Evolutionary conservation across 1,140 invertebrate species (phyloP).

Genomic region (Sarcophaga peregrina): DNA sequence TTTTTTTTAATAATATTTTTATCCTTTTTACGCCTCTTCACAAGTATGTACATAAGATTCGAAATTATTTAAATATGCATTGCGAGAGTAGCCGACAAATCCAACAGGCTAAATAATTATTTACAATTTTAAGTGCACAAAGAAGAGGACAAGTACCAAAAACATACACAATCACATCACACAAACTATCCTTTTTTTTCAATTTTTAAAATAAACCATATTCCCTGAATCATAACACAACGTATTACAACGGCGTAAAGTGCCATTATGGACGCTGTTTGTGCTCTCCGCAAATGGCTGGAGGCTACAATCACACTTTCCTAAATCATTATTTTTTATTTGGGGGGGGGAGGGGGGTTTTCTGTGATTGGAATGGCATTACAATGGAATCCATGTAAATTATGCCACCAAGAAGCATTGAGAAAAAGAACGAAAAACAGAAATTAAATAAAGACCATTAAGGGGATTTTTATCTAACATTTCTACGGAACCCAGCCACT

Average conservation of each 20-base stretch:
- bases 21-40: neutral
- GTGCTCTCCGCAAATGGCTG: neutral
- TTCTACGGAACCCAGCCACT: constrained; percentile 14
- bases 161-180: too few species aligned
- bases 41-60: neutral
- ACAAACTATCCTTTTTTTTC: too few species aligned
- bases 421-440: too few species aligned
- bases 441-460: neutral
- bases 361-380: neutral
- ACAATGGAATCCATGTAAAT: neutral
- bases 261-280: too few species aligned
- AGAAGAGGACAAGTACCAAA: too few species aligned
- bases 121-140: neutral
- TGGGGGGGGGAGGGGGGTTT: too few species aligned
- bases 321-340: too few species aligned
- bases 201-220: too few species aligned
- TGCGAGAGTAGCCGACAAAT: constrained; percentile 8
- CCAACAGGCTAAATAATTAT: neutral
- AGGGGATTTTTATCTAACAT: constrained; percentile 29
- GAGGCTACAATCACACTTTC: neutral
- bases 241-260: too few species aligned
- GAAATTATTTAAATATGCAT: neutral
- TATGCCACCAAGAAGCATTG: neutral
- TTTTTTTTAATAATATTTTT: neutral
- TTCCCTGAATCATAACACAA: too few species aligned